These are phyloP conservation scores for Grammomys surdaster DNA, from an alignment of 2,113 vertebrate genomes.

Conservation along the genomic window DNA sequence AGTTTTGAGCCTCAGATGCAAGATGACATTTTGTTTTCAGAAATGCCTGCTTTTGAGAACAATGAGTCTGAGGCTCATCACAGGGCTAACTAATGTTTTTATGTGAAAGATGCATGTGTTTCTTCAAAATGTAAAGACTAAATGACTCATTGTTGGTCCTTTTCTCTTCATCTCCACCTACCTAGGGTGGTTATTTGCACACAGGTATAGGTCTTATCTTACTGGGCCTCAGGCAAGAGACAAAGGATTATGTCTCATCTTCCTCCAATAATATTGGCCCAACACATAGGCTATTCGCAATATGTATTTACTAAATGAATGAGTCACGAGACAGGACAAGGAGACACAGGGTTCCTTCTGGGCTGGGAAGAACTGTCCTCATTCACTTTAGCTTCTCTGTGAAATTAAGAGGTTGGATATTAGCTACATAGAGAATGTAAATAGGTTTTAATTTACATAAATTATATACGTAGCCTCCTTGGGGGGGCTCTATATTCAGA, in stretches of 20 bases:
- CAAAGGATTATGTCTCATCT: background rate
- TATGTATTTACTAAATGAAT: background rate
- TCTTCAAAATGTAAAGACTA: constrained; percentile 1
- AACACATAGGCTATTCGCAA: background rate
- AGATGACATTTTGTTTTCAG: constrained; percentile 59
- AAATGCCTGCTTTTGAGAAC: constrained; percentile 47
- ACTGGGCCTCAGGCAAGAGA: background rate
- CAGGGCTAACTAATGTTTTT: background rate
- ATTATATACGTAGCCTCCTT: background rate
- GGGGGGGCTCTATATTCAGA: background rate
- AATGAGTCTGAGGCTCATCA: constrained; percentile 6
- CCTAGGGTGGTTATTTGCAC: background rate
- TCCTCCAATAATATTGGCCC: no score
- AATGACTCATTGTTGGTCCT: background rate
- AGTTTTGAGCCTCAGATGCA: constrained; percentile 34
- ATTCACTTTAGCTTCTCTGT: background rate
- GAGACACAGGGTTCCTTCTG: background rate
- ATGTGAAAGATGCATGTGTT: background rate
- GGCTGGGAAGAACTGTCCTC: background rate
- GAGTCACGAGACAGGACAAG: background rate
- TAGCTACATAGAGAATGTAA: background rate
- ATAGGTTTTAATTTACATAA: background rate
- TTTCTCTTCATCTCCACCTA: background rate
- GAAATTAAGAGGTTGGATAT: background rate
- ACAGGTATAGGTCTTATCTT: constrained; percentile 4